A percentile compares a stretch with the other conserved stretches of the same genome.
Evolutionary conservation across 2,888 invertebrate species (phyloP).

Genomic region (Platycheirus rosarum): DNA sequence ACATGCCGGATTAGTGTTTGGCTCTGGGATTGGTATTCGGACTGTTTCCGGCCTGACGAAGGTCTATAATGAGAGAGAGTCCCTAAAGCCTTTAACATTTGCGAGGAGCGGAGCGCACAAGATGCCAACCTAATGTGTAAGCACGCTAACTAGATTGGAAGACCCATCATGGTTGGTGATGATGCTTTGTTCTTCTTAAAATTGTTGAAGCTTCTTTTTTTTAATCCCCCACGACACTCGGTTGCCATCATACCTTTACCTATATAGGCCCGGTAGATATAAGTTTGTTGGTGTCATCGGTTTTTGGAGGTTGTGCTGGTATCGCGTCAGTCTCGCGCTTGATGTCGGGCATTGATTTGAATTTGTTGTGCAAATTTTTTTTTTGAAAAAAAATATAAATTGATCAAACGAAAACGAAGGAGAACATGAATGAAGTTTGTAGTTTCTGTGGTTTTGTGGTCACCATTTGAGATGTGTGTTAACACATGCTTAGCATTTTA

Average conservation of each 20-base stretch:
- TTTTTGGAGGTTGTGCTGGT: conserved; percentile 59
- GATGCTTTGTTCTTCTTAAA: conserved; percentile 38
- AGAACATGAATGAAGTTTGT: conserved; percentile 69
- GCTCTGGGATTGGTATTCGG: conserved; percentile 68
- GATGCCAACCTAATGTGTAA: conserved; percentile 72
- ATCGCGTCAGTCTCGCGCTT: conserved; percentile 71
- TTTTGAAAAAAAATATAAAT: conserved; percentile 33
- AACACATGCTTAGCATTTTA: conserved; percentile 73
- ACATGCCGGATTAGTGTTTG: conserved; percentile 72
- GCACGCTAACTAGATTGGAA: conserved; percentile 69
- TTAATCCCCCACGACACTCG: conserved; percentile 49
- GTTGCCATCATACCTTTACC: background rate
- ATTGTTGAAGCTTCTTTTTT: conserved; percentile 23
- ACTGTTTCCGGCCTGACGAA: conserved; percentile 69
- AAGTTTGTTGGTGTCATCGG: conserved; percentile 64
- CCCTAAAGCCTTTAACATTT: conserved; percentile 5
- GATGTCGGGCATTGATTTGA: conserved; percentile 70
- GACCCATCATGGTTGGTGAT: conserved; percentile 66
- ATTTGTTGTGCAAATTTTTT: conserved; percentile 9
- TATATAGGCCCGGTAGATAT: conserved; percentile 5
- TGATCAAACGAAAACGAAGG: conserved; percentile 43
- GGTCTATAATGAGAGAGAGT: conserved; percentile 64
- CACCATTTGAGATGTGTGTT: conserved; percentile 71
- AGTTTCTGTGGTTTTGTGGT: conserved; percentile 64
- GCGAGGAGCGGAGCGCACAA: conserved; percentile 36